Evolutionary conservation across 2,888 invertebrate species (phyloP), one percentile per base, ranked within the genome.

Genomic region (Cataglyphis cursor): DNA sequence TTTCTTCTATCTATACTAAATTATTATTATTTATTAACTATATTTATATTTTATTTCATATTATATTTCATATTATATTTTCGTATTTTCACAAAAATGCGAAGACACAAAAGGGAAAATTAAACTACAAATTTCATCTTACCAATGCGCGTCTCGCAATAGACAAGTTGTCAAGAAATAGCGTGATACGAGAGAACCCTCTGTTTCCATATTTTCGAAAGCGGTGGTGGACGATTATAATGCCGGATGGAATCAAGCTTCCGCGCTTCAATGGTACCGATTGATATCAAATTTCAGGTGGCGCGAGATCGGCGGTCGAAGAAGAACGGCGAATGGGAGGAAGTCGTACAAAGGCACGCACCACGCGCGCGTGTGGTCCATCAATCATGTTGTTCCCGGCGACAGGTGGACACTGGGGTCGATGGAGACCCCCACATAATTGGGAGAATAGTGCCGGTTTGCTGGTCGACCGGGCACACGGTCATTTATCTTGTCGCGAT

Each of bases 401-500:
- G 93, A 93, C 93, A 93, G 93, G 92, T 92, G 92, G 89, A 92
- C 89, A 90, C 82, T 83, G 85, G 90, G 90, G 89, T 91, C 90
- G 89, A 90, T 91, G 90, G 90, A 88, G 91, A 91, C 87, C 88
- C 88, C 91, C 88, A 90, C 91, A 91, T 92, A 92, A 92, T 92
- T 91, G 91, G 90, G 87, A 89, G 91, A 92, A 92, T 90, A 92
- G 91, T 88, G 90, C 89, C 90, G 92, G 91, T 93, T 92, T 91
- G 92, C 91, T 91, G 90, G 91, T 91, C 90, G 89, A 88, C 88
- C 91, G 91, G 91, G 91, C 90, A 88, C 91, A 88, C 85, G 89
- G 90, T 92, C 92, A 90, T 93, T 93, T 93, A 93, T 93, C 92
- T 93, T 93, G 91, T 90, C 89, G 89, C 90, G 91, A 92, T 92